Conservation (phyloP, 2,888 invertebrate genomes). For the Drosophila hamatofila region DNA sequence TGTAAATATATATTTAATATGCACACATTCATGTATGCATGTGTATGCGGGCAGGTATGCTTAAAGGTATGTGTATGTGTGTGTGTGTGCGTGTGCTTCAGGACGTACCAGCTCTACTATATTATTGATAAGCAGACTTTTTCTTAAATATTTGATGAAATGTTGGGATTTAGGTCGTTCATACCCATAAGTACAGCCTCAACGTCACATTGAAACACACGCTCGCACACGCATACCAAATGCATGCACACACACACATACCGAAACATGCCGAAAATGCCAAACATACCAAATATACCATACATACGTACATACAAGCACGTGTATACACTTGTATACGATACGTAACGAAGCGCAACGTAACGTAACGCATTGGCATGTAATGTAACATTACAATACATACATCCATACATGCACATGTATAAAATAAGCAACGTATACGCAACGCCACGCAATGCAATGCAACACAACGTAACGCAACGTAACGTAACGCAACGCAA, state of each 20-base stretch:
- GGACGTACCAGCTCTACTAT: conserved; percentile 32
- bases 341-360: conserved; percentile 1
- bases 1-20: conserved; percentile 5
- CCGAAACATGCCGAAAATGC: conserved; percentile 1
- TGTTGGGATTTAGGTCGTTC: conserved; percentile 47
- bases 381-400: not conserved
- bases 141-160: conserved; percentile 52
- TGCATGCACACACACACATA: conserved; percentile 16
- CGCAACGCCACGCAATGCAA: conserved; percentile 12
- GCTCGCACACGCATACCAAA: conserved; percentile 6
- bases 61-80: conserved; percentile 1
- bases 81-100: conserved; percentile 41
- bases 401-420: conserved; percentile 9
- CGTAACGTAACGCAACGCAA: conserved; percentile 21
- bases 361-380: not conserved
- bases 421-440: conserved; percentile 2
- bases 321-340: conserved; percentile 2
- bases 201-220: conserved; percentile 48
- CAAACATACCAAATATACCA: not conserved
- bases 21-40: conserved; percentile 9
- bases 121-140: conserved; percentile 51
- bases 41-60: not conserved
- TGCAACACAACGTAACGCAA: conserved; percentile 10
- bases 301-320: not conserved
- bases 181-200: conserved; percentile 22